These are phyloP conservation scores for Montipora capitata DNA, from an alignment of 92 coral and sea anemone genomes.

Conservation along the genomic window DNA sequence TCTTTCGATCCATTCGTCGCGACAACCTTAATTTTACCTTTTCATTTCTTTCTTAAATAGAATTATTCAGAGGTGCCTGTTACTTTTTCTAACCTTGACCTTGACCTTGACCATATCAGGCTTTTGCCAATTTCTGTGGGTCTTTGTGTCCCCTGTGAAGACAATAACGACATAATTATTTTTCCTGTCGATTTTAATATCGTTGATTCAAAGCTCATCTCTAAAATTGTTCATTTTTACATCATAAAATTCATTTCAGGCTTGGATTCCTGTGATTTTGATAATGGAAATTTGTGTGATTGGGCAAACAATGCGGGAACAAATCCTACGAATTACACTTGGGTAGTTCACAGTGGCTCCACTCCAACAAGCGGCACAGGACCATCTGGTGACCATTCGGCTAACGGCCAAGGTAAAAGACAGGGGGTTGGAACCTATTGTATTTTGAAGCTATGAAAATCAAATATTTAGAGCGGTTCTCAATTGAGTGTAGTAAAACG, in stretches of 20 bases:
- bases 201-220: neutral
- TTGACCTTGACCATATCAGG: too few relatives aligned
- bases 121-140: too few relatives aligned
- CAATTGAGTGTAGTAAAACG: neutral
- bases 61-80: too few relatives aligned
- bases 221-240: neutral
- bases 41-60: too few relatives aligned
- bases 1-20: too few relatives aligned
- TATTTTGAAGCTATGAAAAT: too few relatives aligned
- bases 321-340: slow-evolving; percentile 39
- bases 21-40: too few relatives aligned
- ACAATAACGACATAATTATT: too few relatives aligned
- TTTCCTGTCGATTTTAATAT: too few relatives aligned
- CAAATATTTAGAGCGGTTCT: too few relatives aligned
- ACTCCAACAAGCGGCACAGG: slow-evolving; percentile 63
- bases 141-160: too few relatives aligned
- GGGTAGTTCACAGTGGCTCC: slow-evolving; percentile 48
- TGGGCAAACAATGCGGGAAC: slow-evolving; percentile 14
- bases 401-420: slow-evolving; percentile 35
- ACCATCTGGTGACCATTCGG: slow-evolving; percentile 62
- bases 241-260: neutral
- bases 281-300: slow-evolving; percentile 14
- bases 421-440: neutral
- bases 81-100: too few relatives aligned
- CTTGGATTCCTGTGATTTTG: slow-evolving; percentile 42